A percentile compares a stretch with the other conserved stretches of the same genome.
These are phyloP conservation scores for Druon quercuslanigerum DNA, from an alignment of 1,140 invertebrate genomes.

Conservation along the genomic window DNA sequence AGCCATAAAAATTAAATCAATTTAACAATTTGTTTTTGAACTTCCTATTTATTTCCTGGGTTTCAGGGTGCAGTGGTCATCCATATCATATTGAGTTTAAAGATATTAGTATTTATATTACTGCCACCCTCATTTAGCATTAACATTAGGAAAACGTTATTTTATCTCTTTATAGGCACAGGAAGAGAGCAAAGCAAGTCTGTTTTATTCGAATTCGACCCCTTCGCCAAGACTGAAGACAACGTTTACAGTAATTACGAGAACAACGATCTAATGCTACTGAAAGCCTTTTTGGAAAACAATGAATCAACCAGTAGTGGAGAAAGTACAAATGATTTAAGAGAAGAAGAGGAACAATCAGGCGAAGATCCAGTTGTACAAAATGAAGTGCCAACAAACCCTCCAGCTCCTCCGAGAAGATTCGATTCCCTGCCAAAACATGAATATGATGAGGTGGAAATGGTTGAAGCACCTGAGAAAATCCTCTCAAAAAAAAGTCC, in stretches of 20 bases:
- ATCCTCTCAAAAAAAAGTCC: slow-evolving; percentile 58
- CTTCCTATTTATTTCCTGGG: too few relatives aligned
- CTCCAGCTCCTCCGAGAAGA: slow-evolving; percentile 74
- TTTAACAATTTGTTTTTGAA: too few relatives aligned
- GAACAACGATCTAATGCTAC: slow-evolving; percentile 64
- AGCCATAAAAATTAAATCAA: too few relatives aligned
- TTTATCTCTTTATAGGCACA: neutral
- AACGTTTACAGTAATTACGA: slow-evolving; percentile 62
- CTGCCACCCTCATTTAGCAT: too few relatives aligned
- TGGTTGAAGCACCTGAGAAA: slow-evolving; percentile 56
- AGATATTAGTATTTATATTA: too few relatives aligned
- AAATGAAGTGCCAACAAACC: slow-evolving; percentile 57
- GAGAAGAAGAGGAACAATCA: slow-evolving; percentile 57
- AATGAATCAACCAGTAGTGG: slow-evolving; percentile 61
- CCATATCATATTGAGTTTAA: too few relatives aligned
- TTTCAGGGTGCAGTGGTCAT: too few relatives aligned
- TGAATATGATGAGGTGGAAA: slow-evolving; percentile 68
- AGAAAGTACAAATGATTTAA: slow-evolving; percentile 58
- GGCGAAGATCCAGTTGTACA: slow-evolving; percentile 61
- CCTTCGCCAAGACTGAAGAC: slow-evolving; percentile 52
- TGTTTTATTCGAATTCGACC: slow-evolving; percentile 67
- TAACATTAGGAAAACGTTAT: neutral
- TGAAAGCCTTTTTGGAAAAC: slow-evolving; percentile 62
- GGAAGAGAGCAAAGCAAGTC: slow-evolving; percentile 57
- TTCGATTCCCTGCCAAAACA: slow-evolving; percentile 73